phyloP scores from a whole-genome alignment of 2,797 vertebrate genomes.

The Ptychadena robeensis region DNA sequence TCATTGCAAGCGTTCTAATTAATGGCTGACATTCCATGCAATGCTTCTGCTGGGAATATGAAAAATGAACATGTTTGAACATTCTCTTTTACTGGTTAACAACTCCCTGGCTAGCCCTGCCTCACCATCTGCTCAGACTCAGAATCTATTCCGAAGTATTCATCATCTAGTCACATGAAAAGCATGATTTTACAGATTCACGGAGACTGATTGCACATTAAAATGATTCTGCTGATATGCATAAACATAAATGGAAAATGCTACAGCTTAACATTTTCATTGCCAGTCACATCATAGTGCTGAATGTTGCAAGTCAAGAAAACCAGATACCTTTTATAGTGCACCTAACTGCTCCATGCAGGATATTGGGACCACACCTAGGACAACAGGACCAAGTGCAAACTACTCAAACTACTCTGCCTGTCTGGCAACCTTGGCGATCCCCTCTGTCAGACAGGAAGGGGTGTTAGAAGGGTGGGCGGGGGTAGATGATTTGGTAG shows the following conservation, averaged over 20 bases:
- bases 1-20: background rate
- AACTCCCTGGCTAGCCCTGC: background rate
- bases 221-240: background rate
- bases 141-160: background rate
- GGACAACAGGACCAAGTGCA: too few species aligned
- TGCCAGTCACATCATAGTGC: too few species aligned
- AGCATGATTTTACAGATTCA: background rate
- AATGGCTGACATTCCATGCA: slow-evolving; percentile 1
- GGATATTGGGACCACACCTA: too few species aligned
- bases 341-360: too few species aligned
- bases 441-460: too few species aligned
- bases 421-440: too few species aligned
- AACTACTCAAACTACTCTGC: too few species aligned
- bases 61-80: background rate
- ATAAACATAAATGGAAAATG: background rate
- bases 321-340: too few species aligned
- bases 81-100: background rate
- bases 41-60: slow-evolving; percentile 6
- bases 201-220: background rate
- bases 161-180: background rate
- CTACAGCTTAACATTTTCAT: too few species aligned
- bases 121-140: background rate
- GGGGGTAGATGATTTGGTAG: too few species aligned
- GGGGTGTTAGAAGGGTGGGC: too few species aligned
- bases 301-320: too few species aligned